phyloP scores from a whole-genome alignment of 1,140 invertebrate genomes.

The Diprion similis region DNA sequence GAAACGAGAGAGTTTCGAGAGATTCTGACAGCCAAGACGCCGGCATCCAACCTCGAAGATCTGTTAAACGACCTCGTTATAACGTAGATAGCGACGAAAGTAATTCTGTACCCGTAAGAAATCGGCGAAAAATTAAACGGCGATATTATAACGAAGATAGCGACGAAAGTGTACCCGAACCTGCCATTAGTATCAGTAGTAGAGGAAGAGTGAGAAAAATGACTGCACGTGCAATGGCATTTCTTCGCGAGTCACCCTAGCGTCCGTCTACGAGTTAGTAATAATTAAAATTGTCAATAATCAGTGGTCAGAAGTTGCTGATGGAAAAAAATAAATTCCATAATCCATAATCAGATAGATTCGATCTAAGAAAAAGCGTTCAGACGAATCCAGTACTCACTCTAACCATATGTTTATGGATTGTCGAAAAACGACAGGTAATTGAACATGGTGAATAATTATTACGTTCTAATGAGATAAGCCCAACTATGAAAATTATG shows the following conservation, averaged over 20 bases:
- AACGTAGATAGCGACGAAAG: conserved; percentile 68
- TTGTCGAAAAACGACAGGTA: too few relatives aligned
- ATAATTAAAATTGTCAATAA: not conserved
- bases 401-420: not conserved
- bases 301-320: not conserved
- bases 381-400: not conserved
- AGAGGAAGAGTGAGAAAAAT: conserved; percentile 83
- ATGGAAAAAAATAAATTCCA: too few relatives aligned
- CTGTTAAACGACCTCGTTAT: conserved; percentile 64
- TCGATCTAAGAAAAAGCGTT: not conserved
- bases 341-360: too few relatives aligned
- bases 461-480: too few relatives aligned
- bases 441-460: too few relatives aligned
- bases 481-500: too few relatives aligned
- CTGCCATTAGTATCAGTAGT: conserved; percentile 76
- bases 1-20: conserved; percentile 28
- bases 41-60: conserved; percentile 45
- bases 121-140: conserved; percentile 47
- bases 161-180: conserved; percentile 48
- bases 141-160: conserved; percentile 52
- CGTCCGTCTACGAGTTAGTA: conserved; percentile 7
- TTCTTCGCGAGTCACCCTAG: conserved; percentile 66
- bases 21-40: conserved; percentile 26
- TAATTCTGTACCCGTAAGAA: conserved; percentile 43
- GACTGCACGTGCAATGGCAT: conserved; percentile 77